Evolutionary conservation across 2,888 invertebrate species (phyloP), one percentile per base, ranked within the genome.

Genomic region (Epirrhoe tristata): DNA sequence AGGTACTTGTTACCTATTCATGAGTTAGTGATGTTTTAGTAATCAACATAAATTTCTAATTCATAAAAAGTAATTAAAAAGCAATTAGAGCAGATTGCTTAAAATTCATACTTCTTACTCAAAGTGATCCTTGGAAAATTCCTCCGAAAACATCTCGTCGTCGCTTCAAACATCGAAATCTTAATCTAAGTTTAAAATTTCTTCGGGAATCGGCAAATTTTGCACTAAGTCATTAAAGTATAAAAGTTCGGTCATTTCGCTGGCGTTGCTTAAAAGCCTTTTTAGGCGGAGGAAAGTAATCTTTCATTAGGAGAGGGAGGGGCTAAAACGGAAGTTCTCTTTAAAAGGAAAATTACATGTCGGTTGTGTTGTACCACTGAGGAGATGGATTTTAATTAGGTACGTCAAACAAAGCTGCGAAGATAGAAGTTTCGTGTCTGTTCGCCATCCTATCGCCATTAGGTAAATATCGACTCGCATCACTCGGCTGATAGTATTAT

Each of bases 191-290:
- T 93, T 93, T 93, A 93, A 93, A 92, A 91, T 91, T 92, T 93
- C 90, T 91, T 88, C 84, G 90, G 82, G 88, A 91, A 93, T 93
- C 93, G 89, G 90, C 92, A 86, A 92, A 92, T 91, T 93, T 93
- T 88, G 90, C 90, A 93, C 92, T 93, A 93, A 93, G 93, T 93
- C 93, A 93, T 93, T 93, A 93, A 93, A 93, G 93, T 93, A 91
- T 91, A 89, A 93, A 93, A 93, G 90, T 93, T 93, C 89, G 91
- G 93, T 92, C 92, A 93, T 93, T 93, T 92, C 86, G 88, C 85
- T 87, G 89, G 91, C 91, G 91, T 88, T 93, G 90, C 92, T 93
- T 93, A 93, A 93, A 93, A 93, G 93, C 93, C 93, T 93, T 93
- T 93, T 93, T 92, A 90, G 91, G 88, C 88, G 87, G 87, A 89